Evolutionary conservation across 2,797 vertebrate genomes (phyloP).

Genomic region (Megaceryle alcyon): DNA sequence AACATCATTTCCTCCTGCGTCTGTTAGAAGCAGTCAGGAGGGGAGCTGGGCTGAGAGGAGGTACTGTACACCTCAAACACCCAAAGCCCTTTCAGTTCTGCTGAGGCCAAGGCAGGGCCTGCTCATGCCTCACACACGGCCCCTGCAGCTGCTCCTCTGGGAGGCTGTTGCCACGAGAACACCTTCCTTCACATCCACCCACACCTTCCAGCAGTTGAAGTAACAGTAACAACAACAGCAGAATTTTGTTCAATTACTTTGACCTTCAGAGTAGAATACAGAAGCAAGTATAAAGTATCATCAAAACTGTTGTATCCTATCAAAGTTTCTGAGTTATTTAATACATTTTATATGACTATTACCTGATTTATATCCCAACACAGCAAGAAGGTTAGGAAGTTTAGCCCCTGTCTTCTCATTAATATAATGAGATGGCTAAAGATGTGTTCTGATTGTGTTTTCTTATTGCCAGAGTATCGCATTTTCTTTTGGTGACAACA

Average conservation of each 20-base stretch:
- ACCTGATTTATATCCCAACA: background rate
- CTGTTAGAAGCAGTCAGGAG: background rate
- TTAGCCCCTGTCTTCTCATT: background rate
- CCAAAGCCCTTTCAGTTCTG: background rate
- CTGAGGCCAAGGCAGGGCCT: rapidly evolving
- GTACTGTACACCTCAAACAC: background rate
- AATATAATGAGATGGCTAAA: background rate
- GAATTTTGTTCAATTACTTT: background rate
- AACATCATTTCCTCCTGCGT: background rate
- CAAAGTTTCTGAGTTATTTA: background rate
- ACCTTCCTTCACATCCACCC: background rate
- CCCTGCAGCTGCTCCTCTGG: rapidly evolving
- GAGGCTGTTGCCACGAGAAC: background rate
- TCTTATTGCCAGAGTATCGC: background rate
- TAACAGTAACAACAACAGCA: background rate
- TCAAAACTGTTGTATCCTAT: background rate
- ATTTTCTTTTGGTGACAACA: background rate
- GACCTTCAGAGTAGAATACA: background rate
- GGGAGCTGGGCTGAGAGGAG: background rate
- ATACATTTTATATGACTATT: background rate
- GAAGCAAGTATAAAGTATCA: background rate
- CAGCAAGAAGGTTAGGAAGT: background rate
- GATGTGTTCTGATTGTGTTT: background rate
- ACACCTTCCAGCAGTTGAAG: background rate
- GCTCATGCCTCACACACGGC: background rate